Percentiles rank a stretch among this genome's conserved stretches.
phyloP scores from a whole-genome alignment of 2,888 invertebrate genomes.

The Rosalia funebris region DNA sequence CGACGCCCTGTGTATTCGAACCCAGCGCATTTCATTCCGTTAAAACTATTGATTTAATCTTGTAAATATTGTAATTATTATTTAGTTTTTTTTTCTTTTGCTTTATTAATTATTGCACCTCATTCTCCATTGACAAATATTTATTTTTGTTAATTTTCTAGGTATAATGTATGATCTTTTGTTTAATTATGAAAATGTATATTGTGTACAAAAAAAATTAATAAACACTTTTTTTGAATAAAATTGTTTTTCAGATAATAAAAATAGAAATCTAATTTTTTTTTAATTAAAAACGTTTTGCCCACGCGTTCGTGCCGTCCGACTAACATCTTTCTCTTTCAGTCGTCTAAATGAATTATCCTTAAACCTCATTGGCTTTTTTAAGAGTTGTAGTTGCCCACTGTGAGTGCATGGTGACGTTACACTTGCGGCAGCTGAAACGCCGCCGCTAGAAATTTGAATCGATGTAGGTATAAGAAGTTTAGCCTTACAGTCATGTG shows the following conservation, averaged over 20 bases:
- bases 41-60: conserved; percentile 5
- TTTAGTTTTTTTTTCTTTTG: conserved; percentile 18
- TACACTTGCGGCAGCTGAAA: too few relatives aligned
- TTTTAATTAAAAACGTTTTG: too few relatives aligned
- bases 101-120: conserved; percentile 18
- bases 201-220: conserved; percentile 33
- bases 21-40: conserved; percentile 20
- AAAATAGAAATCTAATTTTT: background rate
- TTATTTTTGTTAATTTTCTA: conserved; percentile 35
- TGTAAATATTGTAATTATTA: conserved; percentile 27
- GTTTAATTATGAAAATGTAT: conserved; percentile 26
- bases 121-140: conserved; percentile 23
- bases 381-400: too few relatives aligned
- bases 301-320: too few relatives aligned
- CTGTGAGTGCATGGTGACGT: too few relatives aligned
- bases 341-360: too few relatives aligned
- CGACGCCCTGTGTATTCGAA: conserved; percentile 24
- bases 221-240: conserved; percentile 25
- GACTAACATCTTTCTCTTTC: too few relatives aligned
- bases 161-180: conserved; percentile 16
- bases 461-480: too few relatives aligned
- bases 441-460: too few relatives aligned
- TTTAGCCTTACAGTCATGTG: too few relatives aligned
- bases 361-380: too few relatives aligned
- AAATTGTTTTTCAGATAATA: background rate